Base-by-base conservation (phyloP, 1,140 invertebrate species). In the Drosophila sp. region DNA sequence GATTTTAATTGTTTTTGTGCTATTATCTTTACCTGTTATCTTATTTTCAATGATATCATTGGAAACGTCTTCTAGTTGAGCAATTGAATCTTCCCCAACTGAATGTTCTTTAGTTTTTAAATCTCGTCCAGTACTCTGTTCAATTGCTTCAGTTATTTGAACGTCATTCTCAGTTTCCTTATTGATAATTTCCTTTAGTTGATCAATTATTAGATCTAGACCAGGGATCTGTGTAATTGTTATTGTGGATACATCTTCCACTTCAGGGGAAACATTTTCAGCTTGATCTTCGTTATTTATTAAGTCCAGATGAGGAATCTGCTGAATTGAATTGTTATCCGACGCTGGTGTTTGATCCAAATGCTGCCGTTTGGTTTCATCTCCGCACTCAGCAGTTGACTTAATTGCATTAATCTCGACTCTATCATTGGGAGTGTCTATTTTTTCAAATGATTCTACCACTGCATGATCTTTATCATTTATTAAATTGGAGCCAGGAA, bases 231-330 rank as follows among this genome's bases (percentile, higher is more conserved):
- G 13, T 16, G 16, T 7, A 32, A 8, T 16, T 18, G 16, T 8
- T 8, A 3, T 2, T 45, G 7, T 14, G 11, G 16, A 9, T 45
- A 7, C 6, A 4, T 45, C 16, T 18, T 7, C 14, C 16, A 32
- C 8, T 7, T 57, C 7, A 46, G 13, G 11, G 27, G 27, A 5
- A 29, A 7, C 27, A 5, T 27, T 4, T 16, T 16, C 45, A 0
- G 25, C 25, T 27, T 27, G 25, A 27, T 27, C 25, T 27, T 50
- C 13, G 2, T 8, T 25, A 40, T 8, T 16, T 3, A 57, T n/a
- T 38, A 16, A 38, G 25, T 48, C 18, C 8, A 66, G 8, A 7
- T 27, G 43, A 7, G 50, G 62, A 27, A 65, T 65, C 4, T 16
- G 5, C 27, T 54, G 38, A 18, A 36, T n/a, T 14, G 4, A 0